These are phyloP conservation scores for Lynx canadensis DNA, from an alignment of 2,113 vertebrate genomes.

Conservation along the genomic window DNA sequence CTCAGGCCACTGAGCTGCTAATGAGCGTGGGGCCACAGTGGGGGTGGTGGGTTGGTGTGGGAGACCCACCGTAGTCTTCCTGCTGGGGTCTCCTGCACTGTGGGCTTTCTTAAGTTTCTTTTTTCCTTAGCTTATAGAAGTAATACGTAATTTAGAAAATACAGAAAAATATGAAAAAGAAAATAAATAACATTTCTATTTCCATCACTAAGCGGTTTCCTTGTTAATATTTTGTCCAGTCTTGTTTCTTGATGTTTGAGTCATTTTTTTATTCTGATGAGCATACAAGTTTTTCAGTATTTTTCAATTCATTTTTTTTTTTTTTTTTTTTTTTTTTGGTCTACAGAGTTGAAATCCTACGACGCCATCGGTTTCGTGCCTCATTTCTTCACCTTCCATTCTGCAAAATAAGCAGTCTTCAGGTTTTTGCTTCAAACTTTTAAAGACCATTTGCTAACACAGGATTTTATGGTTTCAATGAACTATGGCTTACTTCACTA, in stretches of 20 bases:
- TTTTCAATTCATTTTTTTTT: constrained; percentile 15
- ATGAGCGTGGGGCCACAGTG: fast-evolving
- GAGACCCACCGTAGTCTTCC: neutral
- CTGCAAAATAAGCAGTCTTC: neutral
- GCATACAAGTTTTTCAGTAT: constrained; percentile 18
- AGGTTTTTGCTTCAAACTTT: constrained; percentile 21
- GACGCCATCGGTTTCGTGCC: neutral
- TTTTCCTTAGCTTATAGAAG: neutral
- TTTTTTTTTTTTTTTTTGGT: neutral
- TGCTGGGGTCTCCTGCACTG: too few species aligned
- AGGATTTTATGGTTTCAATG: neutral
- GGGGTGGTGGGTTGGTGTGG: neutral
- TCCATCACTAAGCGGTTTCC: neutral
- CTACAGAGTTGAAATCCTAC: neutral
- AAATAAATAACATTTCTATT: neutral
- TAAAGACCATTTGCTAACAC: neutral
- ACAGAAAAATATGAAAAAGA: neutral
- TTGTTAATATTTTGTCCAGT: neutral
- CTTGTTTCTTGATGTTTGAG: neutral
- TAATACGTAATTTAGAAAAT: neutral
- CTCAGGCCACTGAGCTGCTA: neutral
- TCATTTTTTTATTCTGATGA: neutral
- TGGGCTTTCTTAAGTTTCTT: neutral
- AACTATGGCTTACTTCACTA: neutral
- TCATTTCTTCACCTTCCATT: neutral